phyloP scores from a whole-genome alignment of 2,888 invertebrate genomes.

The Glaucopsyche alexis region DNA sequence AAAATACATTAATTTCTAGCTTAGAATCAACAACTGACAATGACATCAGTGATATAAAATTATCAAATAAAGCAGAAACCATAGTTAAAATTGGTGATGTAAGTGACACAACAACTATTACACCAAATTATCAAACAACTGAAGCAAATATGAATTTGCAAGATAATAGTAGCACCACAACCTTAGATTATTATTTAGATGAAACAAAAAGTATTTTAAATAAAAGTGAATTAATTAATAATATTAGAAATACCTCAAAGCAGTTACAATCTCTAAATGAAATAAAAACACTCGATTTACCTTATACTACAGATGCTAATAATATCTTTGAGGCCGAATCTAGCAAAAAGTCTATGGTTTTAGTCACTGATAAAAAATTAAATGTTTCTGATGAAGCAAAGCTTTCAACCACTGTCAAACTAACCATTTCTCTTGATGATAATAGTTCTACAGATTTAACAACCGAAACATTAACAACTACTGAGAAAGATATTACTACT shows the following conservation, averaged over 20 bases:
- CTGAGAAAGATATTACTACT: background rate
- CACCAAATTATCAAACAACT: background rate
- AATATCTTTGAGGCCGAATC: background rate
- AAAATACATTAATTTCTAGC: background rate
- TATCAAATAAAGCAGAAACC: background rate
- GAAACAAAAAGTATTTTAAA: background rate
- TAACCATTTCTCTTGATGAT: background rate
- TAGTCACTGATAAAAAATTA: background rate
- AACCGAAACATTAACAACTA: constrained; percentile 22
- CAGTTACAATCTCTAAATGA: background rate
- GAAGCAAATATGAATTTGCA: background rate
- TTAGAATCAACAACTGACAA: background rate
- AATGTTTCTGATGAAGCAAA: background rate
- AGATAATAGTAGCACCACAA: background rate
- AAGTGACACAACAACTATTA: background rate
- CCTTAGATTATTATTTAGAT: background rate
- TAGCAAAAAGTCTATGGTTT: constrained; percentile 6
- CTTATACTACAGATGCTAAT: background rate
- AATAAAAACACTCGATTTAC: background rate
- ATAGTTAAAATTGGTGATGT: background rate
- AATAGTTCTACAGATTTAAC: constrained; percentile 1
- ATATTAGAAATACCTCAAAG: background rate
- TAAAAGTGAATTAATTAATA: background rate
- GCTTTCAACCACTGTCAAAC: background rate
- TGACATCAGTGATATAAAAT: background rate